A percentile compares a stretch with the other conserved stretches of the same genome.
phyloP scores from a whole-genome alignment of 2,888 invertebrate species.

The Microdon myrmicae region DNA sequence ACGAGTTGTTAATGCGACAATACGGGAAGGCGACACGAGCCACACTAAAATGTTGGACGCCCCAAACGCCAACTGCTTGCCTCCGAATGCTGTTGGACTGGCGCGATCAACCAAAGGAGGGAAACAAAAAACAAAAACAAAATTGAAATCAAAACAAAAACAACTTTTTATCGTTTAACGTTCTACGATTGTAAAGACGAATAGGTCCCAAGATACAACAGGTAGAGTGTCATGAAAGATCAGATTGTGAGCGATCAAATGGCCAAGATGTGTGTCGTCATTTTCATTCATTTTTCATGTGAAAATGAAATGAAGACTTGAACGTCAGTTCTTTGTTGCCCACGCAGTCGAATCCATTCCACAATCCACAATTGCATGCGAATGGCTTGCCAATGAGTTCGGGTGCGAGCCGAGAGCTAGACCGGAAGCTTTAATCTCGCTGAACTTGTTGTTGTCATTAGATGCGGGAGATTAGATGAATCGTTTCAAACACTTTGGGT shows the following conservation, averaged over 20 bases:
- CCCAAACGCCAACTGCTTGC: constrained; percentile 39
- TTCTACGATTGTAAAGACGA: too few species aligned
- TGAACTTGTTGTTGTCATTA: constrained; percentile 30
- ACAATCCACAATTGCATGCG: constrained; percentile 23
- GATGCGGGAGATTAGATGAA: constrained; percentile 29
- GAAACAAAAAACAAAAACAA: constrained; percentile 6
- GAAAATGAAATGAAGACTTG: constrained; percentile 1
- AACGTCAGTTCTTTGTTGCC: constrained; percentile 29
- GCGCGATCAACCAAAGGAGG: background rate
- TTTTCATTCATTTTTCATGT: too few species aligned
- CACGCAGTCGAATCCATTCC: constrained; percentile 24
- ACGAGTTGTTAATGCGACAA: constrained; percentile 64
- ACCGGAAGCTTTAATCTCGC: constrained; percentile 7
- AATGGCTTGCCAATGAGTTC: background rate
- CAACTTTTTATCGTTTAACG: too few species aligned
- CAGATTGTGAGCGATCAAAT: too few species aligned
- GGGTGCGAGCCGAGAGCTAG: background rate
- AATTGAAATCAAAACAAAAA: too few species aligned
- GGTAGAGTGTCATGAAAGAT: too few species aligned
- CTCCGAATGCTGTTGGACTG: constrained; percentile 26
- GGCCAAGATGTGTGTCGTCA: too few species aligned
- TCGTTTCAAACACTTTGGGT: constrained; percentile 5
- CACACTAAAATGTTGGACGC: constrained; percentile 64
- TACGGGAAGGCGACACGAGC: constrained; percentile 67
- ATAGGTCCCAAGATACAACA: too few species aligned